These are phyloP conservation scores for Apomyelois bistriatella DNA, from an alignment of 2,888 invertebrate species.

Conservation along the genomic window DNA sequence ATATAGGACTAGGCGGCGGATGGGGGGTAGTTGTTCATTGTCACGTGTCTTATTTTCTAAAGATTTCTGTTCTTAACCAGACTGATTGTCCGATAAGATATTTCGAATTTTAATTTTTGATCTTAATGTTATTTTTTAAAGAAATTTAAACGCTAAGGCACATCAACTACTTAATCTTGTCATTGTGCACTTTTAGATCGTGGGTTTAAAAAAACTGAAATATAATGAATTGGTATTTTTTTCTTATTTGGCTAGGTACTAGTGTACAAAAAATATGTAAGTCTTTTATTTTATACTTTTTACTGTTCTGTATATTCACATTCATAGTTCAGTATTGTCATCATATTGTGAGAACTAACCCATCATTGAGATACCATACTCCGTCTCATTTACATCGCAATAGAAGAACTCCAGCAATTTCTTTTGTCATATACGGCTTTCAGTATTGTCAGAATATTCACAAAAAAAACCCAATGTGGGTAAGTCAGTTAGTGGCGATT, in stretches of 20 bases:
- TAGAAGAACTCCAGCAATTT: no score
- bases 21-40: constrained; percentile 30
- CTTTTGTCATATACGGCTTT: no score
- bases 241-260: not conserved
- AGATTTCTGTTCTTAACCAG: constrained; percentile 35
- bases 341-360: not conserved
- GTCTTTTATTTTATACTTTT: not conserved
- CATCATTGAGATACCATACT: no score
- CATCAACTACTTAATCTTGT: constrained; percentile 45
- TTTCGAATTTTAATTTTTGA: constrained; percentile 22
- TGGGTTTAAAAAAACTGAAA: constrained; percentile 22
- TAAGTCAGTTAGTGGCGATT: no score
- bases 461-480: no score
- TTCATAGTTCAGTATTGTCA: not conserved
- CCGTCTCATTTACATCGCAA: no score
- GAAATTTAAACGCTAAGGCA: constrained; percentile 32
- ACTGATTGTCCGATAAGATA: constrained; percentile 36
- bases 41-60: constrained; percentile 29
- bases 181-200: constrained; percentile 25
- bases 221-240: not conserved
- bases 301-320: not conserved
- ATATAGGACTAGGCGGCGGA: constrained; percentile 37
- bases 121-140: constrained; percentile 28
- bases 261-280: not conserved
- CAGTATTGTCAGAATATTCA: no score